A percentile compares a stretch with the other conserved stretches of the same genome.
phyloP scores from a whole-genome alignment of 2,888 invertebrate genomes.

The Ptilodon capucinus region DNA sequence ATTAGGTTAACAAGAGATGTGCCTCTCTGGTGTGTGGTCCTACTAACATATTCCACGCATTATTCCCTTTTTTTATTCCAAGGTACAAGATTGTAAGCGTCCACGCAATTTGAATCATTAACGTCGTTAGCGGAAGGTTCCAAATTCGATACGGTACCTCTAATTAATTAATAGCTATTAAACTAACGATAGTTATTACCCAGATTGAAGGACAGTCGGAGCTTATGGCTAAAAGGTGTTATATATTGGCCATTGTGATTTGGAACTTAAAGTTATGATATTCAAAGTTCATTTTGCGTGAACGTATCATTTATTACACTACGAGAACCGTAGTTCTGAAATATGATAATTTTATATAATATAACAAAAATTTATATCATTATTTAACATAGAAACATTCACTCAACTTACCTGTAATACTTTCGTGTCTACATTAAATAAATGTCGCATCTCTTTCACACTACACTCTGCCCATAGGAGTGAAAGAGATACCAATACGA shows the following conservation, averaged over 20 bases:
- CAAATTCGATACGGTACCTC: constrained; percentile 59
- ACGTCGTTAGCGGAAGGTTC: constrained; percentile 63
- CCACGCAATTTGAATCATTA: constrained; percentile 67
- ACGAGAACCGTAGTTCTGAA: not conserved
- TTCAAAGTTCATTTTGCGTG: constrained; percentile 14
- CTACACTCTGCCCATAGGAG: constrained; percentile 10
- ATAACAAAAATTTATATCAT: not conserved
- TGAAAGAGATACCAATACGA: constrained; percentile 25
- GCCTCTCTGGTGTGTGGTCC: constrained; percentile 65
- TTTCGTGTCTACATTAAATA: constrained; percentile 26
- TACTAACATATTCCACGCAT: constrained; percentile 53
- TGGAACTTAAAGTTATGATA: constrained; percentile 22
- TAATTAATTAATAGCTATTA: constrained; percentile 74
- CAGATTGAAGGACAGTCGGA: constrained; percentile 40
- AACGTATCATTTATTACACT: constrained; percentile 1
- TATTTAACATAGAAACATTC: constrained; percentile 16
- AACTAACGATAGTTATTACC: constrained; percentile 64
- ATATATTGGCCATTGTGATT: constrained; percentile 27
- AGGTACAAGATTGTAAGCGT: constrained; percentile 57
- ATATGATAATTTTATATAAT: not conserved
- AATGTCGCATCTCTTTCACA: constrained; percentile 23
- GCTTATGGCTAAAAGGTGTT: constrained; percentile 36
- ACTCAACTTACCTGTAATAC: constrained; percentile 21
- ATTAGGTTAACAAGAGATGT: constrained; percentile 70
- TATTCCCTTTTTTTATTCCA: constrained; percentile 55